Evolutionary conservation across 2,888 invertebrate species (phyloP), one percentile per base, ranked within the genome.

Genomic region (Nycteola revayana): DNA sequence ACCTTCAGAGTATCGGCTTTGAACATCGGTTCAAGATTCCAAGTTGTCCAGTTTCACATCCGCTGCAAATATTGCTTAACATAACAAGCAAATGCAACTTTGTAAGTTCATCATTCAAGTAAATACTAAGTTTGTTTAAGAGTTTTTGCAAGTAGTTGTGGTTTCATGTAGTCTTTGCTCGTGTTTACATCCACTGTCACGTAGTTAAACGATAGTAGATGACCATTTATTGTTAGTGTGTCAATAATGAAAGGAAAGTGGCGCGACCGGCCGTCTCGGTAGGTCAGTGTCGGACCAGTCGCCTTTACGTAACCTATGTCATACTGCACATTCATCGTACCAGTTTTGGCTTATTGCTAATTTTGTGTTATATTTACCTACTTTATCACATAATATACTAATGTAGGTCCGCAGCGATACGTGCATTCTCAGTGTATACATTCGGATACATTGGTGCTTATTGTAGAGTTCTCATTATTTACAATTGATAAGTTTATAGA

Each of bases 161-260:
- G 14, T 14, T 5, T 14, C 5, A 14, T 14, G 3, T 14, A 14
- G 5, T 14, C 2, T 2, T 14, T 14, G 41, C 27, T 43, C 42
- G 34, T 36, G 45, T 58, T 64, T 60, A 44, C 55, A 52, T 65
- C 54, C 48, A 36, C 52, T 49, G 60, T 65, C 70, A 73, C 68
- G 68, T 76, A 63, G 59, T 49, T 61, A 44, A 51, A 61, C 65
- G 70, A 70, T 73, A 68, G 65, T 69, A 31, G 65, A 66, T 69
- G 67, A 63, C 68, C 69, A 70, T 67, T 68, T 75, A 71, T 69
- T 75, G 76, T 78, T 76, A 74, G 81, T 84, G 81, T 85, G 87
- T 85, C 85, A 84, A 85, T 85, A 85, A 79, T 78, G 81, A 86
- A 85, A 84, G 76, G 85, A 85, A 87, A 87, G 87, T 86, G 73